Conservation (phyloP, 2,888 invertebrate genomes). For the Acrobasis repandana region DNA sequence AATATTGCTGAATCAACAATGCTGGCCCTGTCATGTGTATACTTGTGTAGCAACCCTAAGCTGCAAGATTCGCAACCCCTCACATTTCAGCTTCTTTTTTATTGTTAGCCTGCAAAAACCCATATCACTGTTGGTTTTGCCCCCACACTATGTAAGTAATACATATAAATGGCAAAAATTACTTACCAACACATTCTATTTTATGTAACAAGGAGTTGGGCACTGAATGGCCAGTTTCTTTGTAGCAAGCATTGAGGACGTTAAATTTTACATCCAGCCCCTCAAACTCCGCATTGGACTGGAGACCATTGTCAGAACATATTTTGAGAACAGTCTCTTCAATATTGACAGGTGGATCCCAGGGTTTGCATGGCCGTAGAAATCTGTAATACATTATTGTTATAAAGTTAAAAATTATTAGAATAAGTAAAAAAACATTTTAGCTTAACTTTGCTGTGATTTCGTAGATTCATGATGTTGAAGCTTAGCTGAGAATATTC, state of each 20-base stretch:
- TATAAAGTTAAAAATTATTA: background rate
- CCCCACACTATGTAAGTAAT: too few relatives aligned
- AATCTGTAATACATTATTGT: conserved; percentile 81
- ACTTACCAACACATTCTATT: conserved; percentile 87
- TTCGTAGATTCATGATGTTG: too few relatives aligned
- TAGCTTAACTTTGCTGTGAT: too few relatives aligned
- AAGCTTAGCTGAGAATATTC: background rate
- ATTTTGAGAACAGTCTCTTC: conserved; percentile 84
- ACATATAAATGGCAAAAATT: background rate
- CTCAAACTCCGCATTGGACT: conserved; percentile 67
- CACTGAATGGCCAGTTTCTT: conserved; percentile 88
- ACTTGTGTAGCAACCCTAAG: too few relatives aligned
- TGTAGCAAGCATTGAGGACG: conserved; percentile 86
- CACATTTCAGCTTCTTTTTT: too few relatives aligned
- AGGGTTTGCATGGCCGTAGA: conserved; percentile 88
- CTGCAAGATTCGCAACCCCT: too few relatives aligned
- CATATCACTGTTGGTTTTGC: too few relatives aligned
- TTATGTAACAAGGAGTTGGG: conserved; percentile 92
- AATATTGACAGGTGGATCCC: conserved; percentile 87
- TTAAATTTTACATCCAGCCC: conserved; percentile 84
- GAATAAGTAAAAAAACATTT: too few relatives aligned
- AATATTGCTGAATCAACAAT: too few relatives aligned
- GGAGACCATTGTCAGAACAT: conserved; percentile 80
- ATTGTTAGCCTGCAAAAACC: too few relatives aligned
- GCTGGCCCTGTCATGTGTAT: too few relatives aligned